Evolutionary conservation across 1,140 invertebrate genomes (phyloP).

Genomic region (Drosophila navojoa): DNA sequence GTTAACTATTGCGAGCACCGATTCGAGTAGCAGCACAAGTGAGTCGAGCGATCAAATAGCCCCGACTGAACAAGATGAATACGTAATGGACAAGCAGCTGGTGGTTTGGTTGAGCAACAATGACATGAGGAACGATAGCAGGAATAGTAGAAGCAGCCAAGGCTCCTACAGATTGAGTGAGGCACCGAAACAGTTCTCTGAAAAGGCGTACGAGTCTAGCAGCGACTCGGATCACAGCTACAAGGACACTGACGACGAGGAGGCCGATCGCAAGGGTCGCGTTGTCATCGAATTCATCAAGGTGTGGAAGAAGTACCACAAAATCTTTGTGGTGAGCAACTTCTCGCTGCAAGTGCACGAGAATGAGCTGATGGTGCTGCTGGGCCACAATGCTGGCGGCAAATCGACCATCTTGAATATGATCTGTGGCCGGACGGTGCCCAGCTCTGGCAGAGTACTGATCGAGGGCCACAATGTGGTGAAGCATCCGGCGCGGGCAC

Average conservation of each 20-base stretch:
- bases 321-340: constrained; percentile 22
- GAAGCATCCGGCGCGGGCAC: not conserved
- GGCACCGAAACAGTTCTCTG: no score
- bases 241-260: not conserved
- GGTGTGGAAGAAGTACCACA: constrained; percentile 44
- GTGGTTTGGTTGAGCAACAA: constrained; percentile 5
- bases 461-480: constrained; percentile 25
- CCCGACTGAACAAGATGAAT: not conserved
- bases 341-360: constrained; percentile 36
- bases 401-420: constrained; percentile 51
- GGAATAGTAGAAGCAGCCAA: no score
- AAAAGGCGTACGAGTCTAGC: not conserved
- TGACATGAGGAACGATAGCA: not conserved
- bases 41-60: not conserved
- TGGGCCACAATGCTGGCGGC: constrained; percentile 54
- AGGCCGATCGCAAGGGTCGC: not conserved
- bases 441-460: constrained; percentile 25
- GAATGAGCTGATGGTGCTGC: constrained; percentile 48
- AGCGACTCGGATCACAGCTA: not conserved
- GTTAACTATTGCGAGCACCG: not conserved
- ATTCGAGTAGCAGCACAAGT: not conserved
- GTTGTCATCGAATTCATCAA: constrained; percentile 30
- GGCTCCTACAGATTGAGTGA: no score
- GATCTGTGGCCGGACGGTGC: constrained; percentile 12
- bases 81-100: not conserved